Base-by-base conservation (phyloP, 2,797 vertebrate genomes). In the Smutsia gigantea region DNA sequence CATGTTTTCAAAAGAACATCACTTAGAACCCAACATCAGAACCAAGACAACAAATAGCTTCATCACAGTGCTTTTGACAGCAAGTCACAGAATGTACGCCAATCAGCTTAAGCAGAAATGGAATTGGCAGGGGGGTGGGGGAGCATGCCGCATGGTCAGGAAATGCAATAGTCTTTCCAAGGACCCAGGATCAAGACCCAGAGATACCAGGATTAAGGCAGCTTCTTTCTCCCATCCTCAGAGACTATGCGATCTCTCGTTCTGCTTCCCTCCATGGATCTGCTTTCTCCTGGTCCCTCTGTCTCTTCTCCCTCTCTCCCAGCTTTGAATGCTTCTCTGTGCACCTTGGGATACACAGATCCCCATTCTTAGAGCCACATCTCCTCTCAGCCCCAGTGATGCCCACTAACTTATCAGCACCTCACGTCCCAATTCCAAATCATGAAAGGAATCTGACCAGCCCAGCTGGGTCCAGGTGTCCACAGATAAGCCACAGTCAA, bases 211-310 rank as follows among this genome's bases (percentile, higher is more conserved):
- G 18, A n/a, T 53, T 39, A 7, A 63, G 21, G 71, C 71, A 71
- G 42, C 17, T 42, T 64, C 64, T 87, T 29, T 21, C 27, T 1
- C 63, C 4, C n/a, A 2, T 27, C 46, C 42, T 42, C 49, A 1
- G 0, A 83, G 49, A 31, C 7, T 0, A 0, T 5, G 4, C 2
- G 18, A 2, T 29, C 12, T 39, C n/a, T 78, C 71, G 27, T 29
- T n/a, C 53, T 63, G 18, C 75, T 42, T 17, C 31, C 59, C n/a
- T 55, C 75, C 66, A 77, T 29, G 61, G 11, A 34, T 42, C 37
- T 68, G 14, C 11, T 34, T 90, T 34, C n/a, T 83, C 19, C 75
- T 12, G 17, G 14, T 42, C 18, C 59, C 15, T 57, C 4, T 69
- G 19, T 79, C 13, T 81, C 75, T 68, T 64, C 57, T 39, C 23